phyloP scores from a whole-genome alignment of 1,140 invertebrate species.

The Drosophila albomicans region DNA sequence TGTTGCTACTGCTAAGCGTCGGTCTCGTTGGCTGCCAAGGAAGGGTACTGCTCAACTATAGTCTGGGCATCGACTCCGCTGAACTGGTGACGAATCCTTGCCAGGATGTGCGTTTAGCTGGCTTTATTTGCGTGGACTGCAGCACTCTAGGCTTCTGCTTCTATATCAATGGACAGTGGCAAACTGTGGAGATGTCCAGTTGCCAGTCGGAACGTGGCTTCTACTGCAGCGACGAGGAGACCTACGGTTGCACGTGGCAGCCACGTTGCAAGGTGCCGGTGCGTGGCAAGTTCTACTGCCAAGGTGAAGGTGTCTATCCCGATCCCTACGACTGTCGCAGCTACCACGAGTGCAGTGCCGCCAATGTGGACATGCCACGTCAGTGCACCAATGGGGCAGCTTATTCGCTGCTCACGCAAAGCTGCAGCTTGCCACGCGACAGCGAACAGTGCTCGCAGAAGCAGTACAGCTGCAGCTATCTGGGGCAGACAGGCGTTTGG shows the following conservation, averaged over 20 bases:
- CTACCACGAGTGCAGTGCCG: conserved; percentile 78
- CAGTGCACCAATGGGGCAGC: conserved; percentile 65
- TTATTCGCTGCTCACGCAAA: conserved; percentile 54
- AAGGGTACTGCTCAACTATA: conserved; percentile 2
- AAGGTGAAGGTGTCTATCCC: conserved; percentile 73
- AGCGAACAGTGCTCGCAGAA: conserved; percentile 51
- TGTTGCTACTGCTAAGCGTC: neutral
- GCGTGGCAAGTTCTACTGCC: conserved; percentile 71
- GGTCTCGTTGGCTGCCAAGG: neutral
- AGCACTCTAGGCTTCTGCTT: conserved; percentile 64
- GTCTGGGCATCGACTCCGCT: conserved; percentile 30
- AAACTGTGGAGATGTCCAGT: conserved; percentile 52
- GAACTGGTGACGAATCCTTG: conserved; percentile 60
- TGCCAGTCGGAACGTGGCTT: conserved; percentile 63
- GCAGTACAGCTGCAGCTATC: conserved; percentile 63
- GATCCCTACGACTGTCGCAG: conserved; percentile 83
- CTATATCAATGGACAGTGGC: conserved; percentile 54
- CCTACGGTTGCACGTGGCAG: conserved; percentile 67
- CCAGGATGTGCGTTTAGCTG: conserved; percentile 52
- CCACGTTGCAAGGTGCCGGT: conserved; percentile 55
- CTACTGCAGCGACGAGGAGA: conserved; percentile 73
- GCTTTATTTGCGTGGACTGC: conserved; percentile 74
- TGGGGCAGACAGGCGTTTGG: conserved; percentile 70
- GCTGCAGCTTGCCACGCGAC: conserved; percentile 56
- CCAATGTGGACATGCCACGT: conserved; percentile 49